Evolutionary conservation across 2,113 vertebrate genomes (phyloP).

Genomic region (Lamprotornis superbus): DNA sequence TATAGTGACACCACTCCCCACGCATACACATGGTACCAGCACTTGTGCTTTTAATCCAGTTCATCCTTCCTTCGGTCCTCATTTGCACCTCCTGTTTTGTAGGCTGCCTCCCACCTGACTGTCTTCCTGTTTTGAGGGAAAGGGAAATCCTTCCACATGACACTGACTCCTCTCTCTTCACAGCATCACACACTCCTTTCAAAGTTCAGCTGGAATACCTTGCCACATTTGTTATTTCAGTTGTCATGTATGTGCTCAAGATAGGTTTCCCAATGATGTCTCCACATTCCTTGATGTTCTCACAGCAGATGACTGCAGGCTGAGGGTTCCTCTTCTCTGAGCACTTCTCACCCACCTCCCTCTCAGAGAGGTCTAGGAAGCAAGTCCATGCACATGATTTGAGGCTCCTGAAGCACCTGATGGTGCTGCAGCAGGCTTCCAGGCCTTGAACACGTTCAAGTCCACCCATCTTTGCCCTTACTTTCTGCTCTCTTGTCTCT

Average conservation of each 20-base stretch:
- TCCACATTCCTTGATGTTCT: not conserved
- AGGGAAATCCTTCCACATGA: not conserved
- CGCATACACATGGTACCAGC: slow-evolving; percentile 18
- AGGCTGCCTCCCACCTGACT: slow-evolving; percentile 28
- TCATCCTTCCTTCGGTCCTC: not conserved
- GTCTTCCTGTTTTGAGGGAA: slow-evolving; percentile 16
- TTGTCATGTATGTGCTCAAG: not conserved
- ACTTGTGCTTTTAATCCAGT: slow-evolving; percentile 63
- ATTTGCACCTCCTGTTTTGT: slow-evolving; percentile 36
- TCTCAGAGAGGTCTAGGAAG: not conserved
- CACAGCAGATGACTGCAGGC: not conserved
- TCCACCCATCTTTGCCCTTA: not conserved
- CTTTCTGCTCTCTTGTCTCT: not conserved
- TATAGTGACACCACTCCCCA: not conserved
- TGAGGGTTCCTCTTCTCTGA: slow-evolving; percentile 2
- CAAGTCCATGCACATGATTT: not conserved
- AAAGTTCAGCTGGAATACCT: not conserved
- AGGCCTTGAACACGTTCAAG: not conserved
- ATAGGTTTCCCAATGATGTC: not conserved
- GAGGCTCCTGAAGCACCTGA: not conserved
- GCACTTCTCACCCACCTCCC: not conserved
- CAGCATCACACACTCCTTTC: not conserved
- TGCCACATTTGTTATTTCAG: not conserved
- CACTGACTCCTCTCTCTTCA: not conserved
- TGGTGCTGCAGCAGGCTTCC: not conserved